Evolutionary conservation across 2,113 vertebrate genomes (phyloP).

Genomic region (Sciurus niger): DNA sequence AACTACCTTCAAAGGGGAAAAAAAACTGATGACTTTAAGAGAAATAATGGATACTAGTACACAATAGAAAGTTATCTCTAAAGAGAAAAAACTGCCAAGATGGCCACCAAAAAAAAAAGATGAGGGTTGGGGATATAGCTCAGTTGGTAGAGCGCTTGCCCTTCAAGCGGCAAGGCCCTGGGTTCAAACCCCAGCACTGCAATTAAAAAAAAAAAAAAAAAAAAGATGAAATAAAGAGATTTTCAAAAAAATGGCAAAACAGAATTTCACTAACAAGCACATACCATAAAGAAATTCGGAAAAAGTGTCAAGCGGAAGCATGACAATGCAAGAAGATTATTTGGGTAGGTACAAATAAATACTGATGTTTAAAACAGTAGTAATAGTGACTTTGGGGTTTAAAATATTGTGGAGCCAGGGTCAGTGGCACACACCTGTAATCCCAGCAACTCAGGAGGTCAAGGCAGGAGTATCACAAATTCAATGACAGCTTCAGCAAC

Average conservation of each 20-base stretch:
- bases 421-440: too few species aligned
- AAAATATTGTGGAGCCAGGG: not conserved
- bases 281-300: not conserved
- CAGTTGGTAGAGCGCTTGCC: too few species aligned
- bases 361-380: not conserved
- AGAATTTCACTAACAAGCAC: not conserved
- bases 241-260: constrained; percentile 46
- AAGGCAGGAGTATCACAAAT: too few species aligned
- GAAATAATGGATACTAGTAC: not conserved
- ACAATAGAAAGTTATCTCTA: not conserved
- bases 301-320: not conserved
- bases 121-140: too few species aligned
- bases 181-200: too few species aligned
- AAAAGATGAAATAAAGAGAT: not conserved
- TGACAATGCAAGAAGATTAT: not conserved
- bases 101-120: not conserved
- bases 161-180: too few species aligned
- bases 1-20: constrained; percentile 14
- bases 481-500: too few species aligned
- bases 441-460: too few species aligned
- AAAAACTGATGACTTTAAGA: not conserved
- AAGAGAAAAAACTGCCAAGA: constrained; percentile 33
- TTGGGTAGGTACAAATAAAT: constrained; percentile 2
- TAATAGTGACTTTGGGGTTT: not conserved
- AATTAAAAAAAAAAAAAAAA: not conserved